A percentile compares a stretch with the other conserved stretches of the same genome.
phyloP scores from a whole-genome alignment of 1,140 invertebrate species.

The Agrypnia vestita region DNA sequence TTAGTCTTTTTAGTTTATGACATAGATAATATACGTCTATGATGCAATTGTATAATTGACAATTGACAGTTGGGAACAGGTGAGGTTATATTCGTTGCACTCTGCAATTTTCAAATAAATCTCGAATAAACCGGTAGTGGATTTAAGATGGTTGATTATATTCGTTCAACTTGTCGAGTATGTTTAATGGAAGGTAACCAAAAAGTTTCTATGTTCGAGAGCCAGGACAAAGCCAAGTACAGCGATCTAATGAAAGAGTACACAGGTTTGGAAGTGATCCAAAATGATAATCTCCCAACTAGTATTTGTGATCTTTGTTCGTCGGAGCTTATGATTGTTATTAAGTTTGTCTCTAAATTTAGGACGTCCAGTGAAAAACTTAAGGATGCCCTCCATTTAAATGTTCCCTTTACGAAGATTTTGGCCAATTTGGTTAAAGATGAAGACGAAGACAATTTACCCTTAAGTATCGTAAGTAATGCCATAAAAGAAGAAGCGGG shows the following conservation, averaged over 20 bases:
- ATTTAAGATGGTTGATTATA: conserved; percentile 40
- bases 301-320: conserved; percentile 42
- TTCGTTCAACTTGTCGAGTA: conserved; percentile 45
- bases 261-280: conserved; percentile 23
- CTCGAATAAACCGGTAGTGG: background rate
- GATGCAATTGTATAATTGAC: too few relatives aligned
- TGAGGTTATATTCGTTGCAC: too few relatives aligned
- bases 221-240: conserved; percentile 27
- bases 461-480: conserved; percentile 21
- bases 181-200: conserved; percentile 43
- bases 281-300: conserved; percentile 35
- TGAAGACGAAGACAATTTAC: conserved; percentile 26
- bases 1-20: too few relatives aligned
- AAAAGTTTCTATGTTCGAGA: conserved; percentile 40
- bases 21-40: too few relatives aligned
- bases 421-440: conserved; percentile 22
- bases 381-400: conserved; percentile 9
- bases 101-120: background rate
- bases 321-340: conserved; percentile 30
- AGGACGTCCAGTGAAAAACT: conserved; percentile 21
- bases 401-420: conserved; percentile 15
- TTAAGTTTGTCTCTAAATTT: conserved; percentile 44
- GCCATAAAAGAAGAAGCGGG: conserved; percentile 25
- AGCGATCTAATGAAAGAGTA: conserved; percentile 48
- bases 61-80: too few relatives aligned